phyloP scores from a whole-genome alignment of 2,888 invertebrate genomes.

The Polyommatus iphigenia region DNA sequence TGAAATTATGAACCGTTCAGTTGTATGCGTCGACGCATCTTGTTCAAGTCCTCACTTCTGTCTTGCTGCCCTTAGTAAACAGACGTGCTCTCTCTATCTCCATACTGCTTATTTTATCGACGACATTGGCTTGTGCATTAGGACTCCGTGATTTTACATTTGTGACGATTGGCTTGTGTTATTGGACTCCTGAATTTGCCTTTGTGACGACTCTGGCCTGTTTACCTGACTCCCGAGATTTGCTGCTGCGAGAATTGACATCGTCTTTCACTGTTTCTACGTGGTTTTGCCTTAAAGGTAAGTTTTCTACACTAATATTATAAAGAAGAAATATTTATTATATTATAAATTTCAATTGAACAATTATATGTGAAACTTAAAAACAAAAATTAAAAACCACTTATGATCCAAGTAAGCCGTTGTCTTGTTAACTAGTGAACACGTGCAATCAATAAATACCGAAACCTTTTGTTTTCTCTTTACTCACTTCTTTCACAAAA shows the following conservation, averaged over 20 bases:
- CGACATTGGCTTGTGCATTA: constrained; percentile 29
- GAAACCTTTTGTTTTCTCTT: constrained; percentile 26
- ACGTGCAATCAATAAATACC: constrained; percentile 29
- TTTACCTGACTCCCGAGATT: constrained; percentile 4
- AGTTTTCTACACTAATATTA: no score
- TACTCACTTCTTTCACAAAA: constrained; percentile 25
- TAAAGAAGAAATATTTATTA: neutral
- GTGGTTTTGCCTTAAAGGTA: no score
- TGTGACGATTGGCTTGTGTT: constrained; percentile 31
- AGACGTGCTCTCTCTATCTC: constrained; percentile 29
- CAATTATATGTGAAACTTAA: constrained; percentile 7
- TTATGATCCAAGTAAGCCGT: constrained; percentile 23
- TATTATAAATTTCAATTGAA: constrained; percentile 18
- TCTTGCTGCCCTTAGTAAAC: constrained; percentile 27
- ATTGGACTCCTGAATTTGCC: constrained; percentile 28
- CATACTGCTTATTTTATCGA: constrained; percentile 30
- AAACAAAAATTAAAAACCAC: constrained; percentile 8
- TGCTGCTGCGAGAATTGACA: constrained; percentile 2
- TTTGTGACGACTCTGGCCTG: constrained; percentile 30
- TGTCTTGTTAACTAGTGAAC: constrained; percentile 30
- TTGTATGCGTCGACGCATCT: neutral
- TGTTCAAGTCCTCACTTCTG: constrained; percentile 20
- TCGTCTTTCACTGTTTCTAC: neutral
- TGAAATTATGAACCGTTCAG: constrained; percentile 2
- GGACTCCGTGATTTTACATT: constrained; percentile 31